phyloP scores from a whole-genome alignment of 2,888 invertebrate species.

The Zygogramma bicolorata region DNA sequence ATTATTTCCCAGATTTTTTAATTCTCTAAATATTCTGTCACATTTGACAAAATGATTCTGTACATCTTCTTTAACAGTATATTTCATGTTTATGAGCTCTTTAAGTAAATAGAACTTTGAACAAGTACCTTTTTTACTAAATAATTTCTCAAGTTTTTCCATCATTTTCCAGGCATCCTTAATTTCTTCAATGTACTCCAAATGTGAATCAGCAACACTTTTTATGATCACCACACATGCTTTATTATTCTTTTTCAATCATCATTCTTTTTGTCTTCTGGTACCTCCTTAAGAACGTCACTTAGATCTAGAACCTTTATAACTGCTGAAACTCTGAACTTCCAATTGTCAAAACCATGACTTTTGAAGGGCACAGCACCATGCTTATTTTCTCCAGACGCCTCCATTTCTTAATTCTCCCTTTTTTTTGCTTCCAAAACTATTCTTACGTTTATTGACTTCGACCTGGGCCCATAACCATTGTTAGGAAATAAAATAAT shows the following conservation, averaged over 20 bases:
- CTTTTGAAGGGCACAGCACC: constrained; percentile 30
- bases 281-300: constrained; percentile 20
- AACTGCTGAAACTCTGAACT: constrained; percentile 27
- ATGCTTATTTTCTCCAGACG: too few species aligned
- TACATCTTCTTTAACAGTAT: neutral
- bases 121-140: constrained; percentile 31
- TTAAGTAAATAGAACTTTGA: constrained; percentile 22
- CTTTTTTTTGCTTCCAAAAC: neutral
- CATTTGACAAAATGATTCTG: too few species aligned
- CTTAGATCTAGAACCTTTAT: constrained; percentile 29
- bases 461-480: neutral
- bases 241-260: constrained; percentile 36
- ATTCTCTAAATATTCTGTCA: too few species aligned
- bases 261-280: neutral
- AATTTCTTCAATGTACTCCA: constrained; percentile 35
- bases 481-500: neutral
- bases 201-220: constrained; percentile 37
- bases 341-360: constrained; percentile 11
- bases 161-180: constrained; percentile 32
- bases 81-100: constrained; percentile 12
- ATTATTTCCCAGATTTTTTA: too few species aligned
- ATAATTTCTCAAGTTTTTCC: constrained; percentile 23
- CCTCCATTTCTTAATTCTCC: neutral
- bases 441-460: neutral
- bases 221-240: constrained; percentile 34